These are phyloP conservation scores for Acomys russatus DNA, from an alignment of 2,797 vertebrate species.

Conservation along the genomic window DNA sequence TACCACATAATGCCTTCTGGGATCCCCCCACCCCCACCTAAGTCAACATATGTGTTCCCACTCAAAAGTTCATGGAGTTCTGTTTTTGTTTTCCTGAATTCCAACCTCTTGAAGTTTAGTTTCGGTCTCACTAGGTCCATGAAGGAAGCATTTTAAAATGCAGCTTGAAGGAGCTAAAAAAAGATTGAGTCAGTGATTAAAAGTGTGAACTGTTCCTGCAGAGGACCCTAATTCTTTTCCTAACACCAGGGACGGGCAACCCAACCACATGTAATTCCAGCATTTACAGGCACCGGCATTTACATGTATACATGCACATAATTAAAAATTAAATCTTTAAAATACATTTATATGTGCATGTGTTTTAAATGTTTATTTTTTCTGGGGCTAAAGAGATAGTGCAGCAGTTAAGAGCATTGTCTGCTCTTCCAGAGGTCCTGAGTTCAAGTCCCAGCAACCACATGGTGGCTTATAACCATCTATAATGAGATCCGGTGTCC, in stretches of 20 bases:
- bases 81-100: neutral
- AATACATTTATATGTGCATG: too few species aligned
- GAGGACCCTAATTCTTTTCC: neutral
- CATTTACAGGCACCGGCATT: neutral
- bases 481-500: too few species aligned
- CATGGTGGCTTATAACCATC: too few species aligned
- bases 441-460: too few species aligned
- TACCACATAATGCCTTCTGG: neutral
- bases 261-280: neutral
- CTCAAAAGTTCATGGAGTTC: neutral
- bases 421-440: too few species aligned
- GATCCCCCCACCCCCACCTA: neutral
- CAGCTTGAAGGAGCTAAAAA: neutral
- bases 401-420: too few species aligned
- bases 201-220: neutral
- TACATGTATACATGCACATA: neutral
- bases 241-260: neutral
- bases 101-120: neutral
- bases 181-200: neutral
- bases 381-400: too few species aligned
- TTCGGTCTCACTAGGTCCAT: neutral
- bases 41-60: slow-evolving; percentile 9
- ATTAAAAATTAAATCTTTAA: neutral
- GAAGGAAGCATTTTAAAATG: neutral
- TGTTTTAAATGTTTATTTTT: neutral